Base-by-base conservation (phyloP, 2,113 vertebrate species). In the Chamaetylas fuelleborni region DNA sequence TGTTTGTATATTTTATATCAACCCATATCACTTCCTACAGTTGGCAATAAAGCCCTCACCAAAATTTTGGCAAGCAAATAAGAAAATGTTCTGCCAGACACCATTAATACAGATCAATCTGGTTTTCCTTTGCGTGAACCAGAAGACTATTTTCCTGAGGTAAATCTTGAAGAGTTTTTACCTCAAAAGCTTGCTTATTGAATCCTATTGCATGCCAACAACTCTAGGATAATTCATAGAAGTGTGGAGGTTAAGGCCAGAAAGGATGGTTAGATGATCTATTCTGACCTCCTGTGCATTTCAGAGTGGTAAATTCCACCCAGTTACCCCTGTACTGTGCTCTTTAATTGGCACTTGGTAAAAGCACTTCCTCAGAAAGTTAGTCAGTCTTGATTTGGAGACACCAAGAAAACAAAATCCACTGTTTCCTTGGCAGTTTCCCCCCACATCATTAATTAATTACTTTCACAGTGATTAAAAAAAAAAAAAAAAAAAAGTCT, bases 51-150 rank as follows among this genome's bases (percentile, higher is more conserved):
- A 98, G 95, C 71, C 80, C 76, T 96, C 81, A 94, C 93, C 96
- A 96, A 97, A 96, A 94, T 74, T 86, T 97, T 98, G 97, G 97
- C 97, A 94, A 95, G 77, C 50, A 91, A 79, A n/a, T 54, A 22
- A 80, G 80, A 92, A 82, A 34, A 90, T 71, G 93, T 85, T 78
- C 95, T 94, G 96, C 95, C 97, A 97, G 96, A 94, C 56, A 86
- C 56, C 84, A 94, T 97, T 95, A 95, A 73, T 93, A 69, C 58
- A 89, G 92, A 93, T 94, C 86, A 86, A 80, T 81, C 92, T 92
- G 54, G 86, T 88, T 97, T 77, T 96, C 86, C 86, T 95, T 84
- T 95, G 83, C 18, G 4, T 83, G 91, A 95, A 96, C 93, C 64
- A 96, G 51, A 81, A 96, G 57, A 92, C 92, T 94, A 69, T 91